Conservation (phyloP, 2,888 invertebrate species). For the Abscondita cerata region DNA sequence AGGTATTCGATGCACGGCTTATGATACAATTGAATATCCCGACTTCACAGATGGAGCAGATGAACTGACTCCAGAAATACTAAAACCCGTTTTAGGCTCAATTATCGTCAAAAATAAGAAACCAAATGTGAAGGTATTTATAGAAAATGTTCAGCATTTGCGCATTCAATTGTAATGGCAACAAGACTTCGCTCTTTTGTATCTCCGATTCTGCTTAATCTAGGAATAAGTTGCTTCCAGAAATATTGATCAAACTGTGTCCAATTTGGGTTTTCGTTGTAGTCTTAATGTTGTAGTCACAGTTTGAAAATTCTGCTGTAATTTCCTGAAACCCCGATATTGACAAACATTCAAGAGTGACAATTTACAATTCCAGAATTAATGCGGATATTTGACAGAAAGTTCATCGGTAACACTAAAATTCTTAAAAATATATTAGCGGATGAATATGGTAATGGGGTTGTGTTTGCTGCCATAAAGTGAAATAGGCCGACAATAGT, state of each 20-base stretch:
- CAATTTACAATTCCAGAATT: background rate
- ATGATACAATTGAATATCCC: background rate
- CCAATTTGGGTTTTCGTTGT: background rate
- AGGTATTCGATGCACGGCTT: background rate
- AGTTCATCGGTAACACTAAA: background rate
- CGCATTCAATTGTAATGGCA: background rate
- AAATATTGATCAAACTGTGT: background rate
- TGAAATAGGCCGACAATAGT: background rate
- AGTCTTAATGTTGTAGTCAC: background rate
- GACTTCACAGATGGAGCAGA: background rate
- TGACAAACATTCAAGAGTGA: background rate
- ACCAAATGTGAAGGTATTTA: background rate
- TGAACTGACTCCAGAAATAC: too few species aligned
- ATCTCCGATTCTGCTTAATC: background rate
- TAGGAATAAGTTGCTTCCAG: background rate
- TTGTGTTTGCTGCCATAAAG: too few species aligned
- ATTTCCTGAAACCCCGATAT: background rate
- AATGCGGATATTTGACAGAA: background rate
- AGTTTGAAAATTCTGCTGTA: background rate
- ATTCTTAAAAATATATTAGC: background rate
- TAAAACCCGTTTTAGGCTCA: too few species aligned
- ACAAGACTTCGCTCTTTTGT: too few species aligned
- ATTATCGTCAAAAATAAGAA: background rate
- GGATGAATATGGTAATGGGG: background rate
- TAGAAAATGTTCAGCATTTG: background rate